These are phyloP conservation scores for Parazoanthus swiftii DNA, from an alignment of 92 coral and sea anemone genomes.

Conservation along the genomic window DNA sequence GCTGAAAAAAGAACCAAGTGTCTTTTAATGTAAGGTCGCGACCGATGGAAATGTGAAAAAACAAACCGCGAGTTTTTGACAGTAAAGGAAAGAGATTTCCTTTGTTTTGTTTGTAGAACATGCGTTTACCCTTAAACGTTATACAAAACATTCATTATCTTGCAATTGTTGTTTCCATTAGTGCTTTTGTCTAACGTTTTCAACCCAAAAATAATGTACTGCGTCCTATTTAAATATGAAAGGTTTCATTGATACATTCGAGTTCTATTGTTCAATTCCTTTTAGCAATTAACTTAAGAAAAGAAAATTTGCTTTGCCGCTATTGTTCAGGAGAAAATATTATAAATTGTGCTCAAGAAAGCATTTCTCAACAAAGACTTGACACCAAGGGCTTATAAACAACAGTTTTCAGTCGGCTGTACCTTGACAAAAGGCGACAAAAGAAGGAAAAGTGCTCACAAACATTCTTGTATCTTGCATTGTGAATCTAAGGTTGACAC, in stretches of 20 bases:
- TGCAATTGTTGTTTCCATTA: slow-evolving; percentile 52
- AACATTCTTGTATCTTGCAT: not conserved
- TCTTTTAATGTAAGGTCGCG: slow-evolving; percentile 36
- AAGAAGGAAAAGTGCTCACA: slow-evolving; percentile 18
- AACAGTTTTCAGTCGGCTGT: slow-evolving; percentile 8
- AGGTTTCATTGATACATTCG: slow-evolving; percentile 47
- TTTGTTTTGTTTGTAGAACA: slow-evolving; percentile 19
- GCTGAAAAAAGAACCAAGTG: slow-evolving; percentile 26
- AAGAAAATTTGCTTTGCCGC: slow-evolving; percentile 45
- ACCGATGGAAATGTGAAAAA: slow-evolving; percentile 12
- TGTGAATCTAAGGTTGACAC: not conserved
- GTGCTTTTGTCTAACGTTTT: slow-evolving; percentile 62
- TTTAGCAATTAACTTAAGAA: slow-evolving; percentile 64
- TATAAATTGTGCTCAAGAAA: slow-evolving; percentile 31
- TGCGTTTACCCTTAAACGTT: slow-evolving; percentile 28
- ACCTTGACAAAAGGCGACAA: not conserved
- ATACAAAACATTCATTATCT: slow-evolving; percentile 38
- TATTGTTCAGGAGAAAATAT: slow-evolving; percentile 41
- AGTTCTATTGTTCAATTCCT: slow-evolving; percentile 53
- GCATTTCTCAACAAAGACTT: slow-evolving; percentile 53
- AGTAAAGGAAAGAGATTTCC: slow-evolving; percentile 6
- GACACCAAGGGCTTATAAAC: slow-evolving; percentile 32
- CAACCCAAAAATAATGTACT: slow-evolving; percentile 35
- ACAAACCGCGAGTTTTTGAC: slow-evolving; percentile 29
- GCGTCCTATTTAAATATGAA: slow-evolving; percentile 66